Conservation (phyloP, 2,888 invertebrate genomes). For the Chrysolina oricalcia region DNA sequence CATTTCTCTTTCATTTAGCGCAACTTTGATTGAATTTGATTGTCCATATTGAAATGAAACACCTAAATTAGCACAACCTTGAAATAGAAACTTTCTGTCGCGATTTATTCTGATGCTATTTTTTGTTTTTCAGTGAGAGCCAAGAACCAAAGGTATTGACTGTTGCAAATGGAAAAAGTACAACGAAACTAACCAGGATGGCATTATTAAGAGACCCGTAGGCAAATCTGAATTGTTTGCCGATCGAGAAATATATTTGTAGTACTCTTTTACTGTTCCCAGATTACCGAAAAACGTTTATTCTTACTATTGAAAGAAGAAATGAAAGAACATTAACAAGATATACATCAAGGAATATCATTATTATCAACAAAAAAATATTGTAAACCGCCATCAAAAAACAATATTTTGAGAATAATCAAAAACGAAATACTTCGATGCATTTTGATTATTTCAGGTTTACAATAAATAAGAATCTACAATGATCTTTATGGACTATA, state of each 20-base stretch:
- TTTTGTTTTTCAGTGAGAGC: constrained; percentile 67
- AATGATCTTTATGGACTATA: too few relatives aligned
- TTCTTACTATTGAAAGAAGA: not conserved
- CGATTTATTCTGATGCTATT: constrained; percentile 1
- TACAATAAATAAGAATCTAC: too few relatives aligned
- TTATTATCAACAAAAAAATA: too few relatives aligned
- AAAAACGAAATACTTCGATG: too few relatives aligned
- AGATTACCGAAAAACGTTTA: not conserved
- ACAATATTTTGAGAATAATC: too few relatives aligned
- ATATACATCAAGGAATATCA: too few relatives aligned
- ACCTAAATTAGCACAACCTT: not conserved
- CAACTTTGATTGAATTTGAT: too few relatives aligned
- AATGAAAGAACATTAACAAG: too few relatives aligned
- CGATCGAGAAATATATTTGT: not conserved
- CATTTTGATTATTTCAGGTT: too few relatives aligned
- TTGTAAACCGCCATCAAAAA: too few relatives aligned
- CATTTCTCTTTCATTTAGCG: too few relatives aligned
- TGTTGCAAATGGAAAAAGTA: constrained; percentile 44
- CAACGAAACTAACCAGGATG: constrained; percentile 47
- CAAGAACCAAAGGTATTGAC: constrained; percentile 65
- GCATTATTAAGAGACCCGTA: constrained; percentile 46
- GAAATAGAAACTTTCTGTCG: not conserved
- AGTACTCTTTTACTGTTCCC: not conserved
- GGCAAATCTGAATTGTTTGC: not conserved
- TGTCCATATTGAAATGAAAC: too few relatives aligned